Percentiles rank a stretch among this genome's conserved stretches.
Conservation (phyloP, 2,888 invertebrate species). For the Agriopis aurantiaria region DNA sequence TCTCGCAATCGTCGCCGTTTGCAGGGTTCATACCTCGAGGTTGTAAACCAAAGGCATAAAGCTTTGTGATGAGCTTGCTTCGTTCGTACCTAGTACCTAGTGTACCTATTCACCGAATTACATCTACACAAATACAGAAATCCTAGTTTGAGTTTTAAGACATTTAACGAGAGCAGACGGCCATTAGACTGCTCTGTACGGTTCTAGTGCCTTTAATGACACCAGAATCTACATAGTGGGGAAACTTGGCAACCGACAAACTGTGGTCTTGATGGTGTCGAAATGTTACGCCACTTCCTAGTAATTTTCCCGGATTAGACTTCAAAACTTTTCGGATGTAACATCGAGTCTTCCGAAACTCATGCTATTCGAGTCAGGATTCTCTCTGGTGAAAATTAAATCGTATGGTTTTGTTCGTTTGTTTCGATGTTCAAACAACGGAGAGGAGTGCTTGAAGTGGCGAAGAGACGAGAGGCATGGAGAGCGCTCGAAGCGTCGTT, state of each 20-base stretch:
- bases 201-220: slow-evolving; percentile 72
- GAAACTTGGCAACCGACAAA: slow-evolving; percentile 73
- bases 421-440: slow-evolving; percentile 78
- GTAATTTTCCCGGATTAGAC: slow-evolving; percentile 33
- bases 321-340: slow-evolving; percentile 41
- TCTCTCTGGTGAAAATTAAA: slow-evolving; percentile 63
- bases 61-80: slow-evolving; percentile 55
- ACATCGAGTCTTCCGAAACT: slow-evolving; percentile 37
- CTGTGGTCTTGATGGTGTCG: slow-evolving; percentile 60
- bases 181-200: slow-evolving; percentile 65
- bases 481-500: slow-evolving; percentile 75
- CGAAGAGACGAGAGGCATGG: slow-evolving; percentile 67
- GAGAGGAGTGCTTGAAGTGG: slow-evolving; percentile 71
- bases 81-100: not conserved
- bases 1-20: slow-evolving; percentile 79
- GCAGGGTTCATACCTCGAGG: slow-evolving; percentile 70
- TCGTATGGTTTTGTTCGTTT: slow-evolving; percentile 70
- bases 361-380: slow-evolving; percentile 47
- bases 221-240: slow-evolving; percentile 70
- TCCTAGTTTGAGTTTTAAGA: slow-evolving; percentile 55
- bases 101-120: slow-evolving; percentile 37
- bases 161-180: slow-evolving; percentile 62
- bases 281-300: slow-evolving; percentile 55
- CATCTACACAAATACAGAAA: slow-evolving; percentile 34
- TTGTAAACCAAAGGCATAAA: slow-evolving; percentile 73